Evolutionary conservation across 1,140 invertebrate genomes (phyloP), one percentile per base, ranked within the genome.

Genomic region (Atopsyche davidsoni): DNA sequence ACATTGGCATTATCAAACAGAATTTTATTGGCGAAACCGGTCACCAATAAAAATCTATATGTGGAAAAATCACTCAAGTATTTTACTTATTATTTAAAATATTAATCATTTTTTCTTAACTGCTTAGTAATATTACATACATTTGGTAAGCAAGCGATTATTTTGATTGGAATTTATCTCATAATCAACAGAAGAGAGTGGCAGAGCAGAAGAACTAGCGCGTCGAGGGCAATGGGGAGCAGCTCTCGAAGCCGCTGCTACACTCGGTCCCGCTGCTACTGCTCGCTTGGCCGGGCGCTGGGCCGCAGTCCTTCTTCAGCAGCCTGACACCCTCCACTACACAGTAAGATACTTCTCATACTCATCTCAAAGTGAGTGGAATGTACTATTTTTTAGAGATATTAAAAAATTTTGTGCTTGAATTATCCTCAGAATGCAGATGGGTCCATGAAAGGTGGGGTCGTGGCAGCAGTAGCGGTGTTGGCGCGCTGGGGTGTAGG

Each of bases 191-290:
- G 55, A 53, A 43, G 51, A 49, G n/a, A 53, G 38, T 31, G 44
- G 24, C 11, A 23, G 41, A 4, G 51, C 47, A 10, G 55, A 58
- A 23, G 51, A 58, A 42, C 41, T 58, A 35, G 51, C 51, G 14
- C 17, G 47, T 14, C 42, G 51, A 1, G 55, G 55, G 17, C 51
- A 58, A 41, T 58, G 55, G 55, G n/a, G 36, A 24, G 24, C 44
- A n/a, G 55, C 55, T 34, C 34, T 58, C 19, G 55, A 58, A 49
- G 43, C 49, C 9, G 51, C 55, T 21, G 35, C 51, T 23, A 43
- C 55, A 9, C 17, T 45, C 1, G 51, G 51, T 3, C 3, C 55
- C 4, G 10, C 24, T 2, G 51, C 36, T 13, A 43, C 46, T 2
- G 40, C 55, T 22, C 40, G 40, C 17, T 24, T 58, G n/a, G 55